phyloP scores from a whole-genome alignment of 2,797 vertebrate genomes.

The Arrhamphus sclerolepis region DNA sequence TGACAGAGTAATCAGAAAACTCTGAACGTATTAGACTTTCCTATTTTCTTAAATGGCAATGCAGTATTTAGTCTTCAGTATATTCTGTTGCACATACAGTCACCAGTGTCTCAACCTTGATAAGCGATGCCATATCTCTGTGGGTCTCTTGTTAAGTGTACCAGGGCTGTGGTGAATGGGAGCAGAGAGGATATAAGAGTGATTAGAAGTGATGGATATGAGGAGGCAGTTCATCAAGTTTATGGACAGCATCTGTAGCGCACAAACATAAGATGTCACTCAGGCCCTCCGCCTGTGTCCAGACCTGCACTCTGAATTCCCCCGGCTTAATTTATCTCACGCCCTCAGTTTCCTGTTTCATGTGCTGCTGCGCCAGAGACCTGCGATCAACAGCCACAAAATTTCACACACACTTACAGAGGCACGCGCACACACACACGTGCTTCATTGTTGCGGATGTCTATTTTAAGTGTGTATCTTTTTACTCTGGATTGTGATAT shows the following conservation, averaged over 20 bases:
- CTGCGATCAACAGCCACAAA: slow-evolving; percentile 61
- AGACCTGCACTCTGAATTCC: slow-evolving; percentile 79
- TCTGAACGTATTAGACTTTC: background rate
- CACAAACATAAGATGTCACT: slow-evolving; percentile 60
- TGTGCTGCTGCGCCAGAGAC: slow-evolving; percentile 66
- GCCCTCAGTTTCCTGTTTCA: slow-evolving; percentile 81
- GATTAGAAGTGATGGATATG: slow-evolving; percentile 50
- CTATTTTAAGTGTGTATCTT: slow-evolving; percentile 45
- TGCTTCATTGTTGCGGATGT: slow-evolving; percentile 48
- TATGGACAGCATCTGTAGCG: slow-evolving; percentile 45
- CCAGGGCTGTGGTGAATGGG: slow-evolving; percentile 2
- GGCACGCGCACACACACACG: background rate
- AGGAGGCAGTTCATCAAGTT: slow-evolving; percentile 61
- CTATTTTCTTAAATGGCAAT: too few relatives aligned
- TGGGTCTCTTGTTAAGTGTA: slow-evolving; percentile 18
- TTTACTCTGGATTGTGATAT: slow-evolving; percentile 47
- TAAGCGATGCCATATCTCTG: slow-evolving; percentile 8
- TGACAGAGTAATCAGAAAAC: background rate
- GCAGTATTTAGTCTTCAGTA: background rate
- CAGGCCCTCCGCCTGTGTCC: slow-evolving; percentile 65
- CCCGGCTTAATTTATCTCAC: slow-evolving; percentile 81
- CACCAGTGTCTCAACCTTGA: slow-evolving; percentile 9
- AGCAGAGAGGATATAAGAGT: slow-evolving; percentile 24
- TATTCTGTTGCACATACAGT: slow-evolving; percentile 6
- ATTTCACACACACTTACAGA: slow-evolving; percentile 31